Base-by-base conservation (phyloP, 2,797 vertebrate species). In the Spatula versicolor region DNA sequence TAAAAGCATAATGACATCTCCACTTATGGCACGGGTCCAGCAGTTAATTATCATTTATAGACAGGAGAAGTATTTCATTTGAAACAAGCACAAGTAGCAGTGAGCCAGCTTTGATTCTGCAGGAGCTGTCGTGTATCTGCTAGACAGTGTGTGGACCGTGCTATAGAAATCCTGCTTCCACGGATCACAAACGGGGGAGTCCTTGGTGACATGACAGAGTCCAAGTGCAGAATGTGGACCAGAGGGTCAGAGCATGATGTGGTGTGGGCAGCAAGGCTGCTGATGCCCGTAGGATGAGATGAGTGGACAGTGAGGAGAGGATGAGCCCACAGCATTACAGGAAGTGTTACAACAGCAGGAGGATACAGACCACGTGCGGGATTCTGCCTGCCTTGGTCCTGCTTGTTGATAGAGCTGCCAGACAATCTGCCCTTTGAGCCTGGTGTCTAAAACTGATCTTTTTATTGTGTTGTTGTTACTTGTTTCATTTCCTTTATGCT, bases 111-210 rank as follows among this genome's bases (percentile, higher is more conserved):
- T 4, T 6, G 85, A n/a, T 35, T 48, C 59, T 15, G 23, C 76
- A 79, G 89, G 94, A 94, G 66, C n/a, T 69, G 78, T 25, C 39
- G 6, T 31, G 21, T 20, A 52, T 26, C 52, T 52, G 63, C 39
- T 69, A 0, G 37, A 26, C 45, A 3, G 48, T 12, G 2, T 3
- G 41, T 33, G n/a, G 9, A 2, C 6, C 7, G 78, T 6, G 25
- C 37, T 63, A 2, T 26, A 17, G 46, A 23, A 66, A 55, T 23
- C 14, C 25, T 56, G 8, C 30, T 83, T 58, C 46, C 14, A 23
- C 1, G 6, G n/a, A 7, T 46, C 58, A 8, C 16, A 11, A 13
- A 45, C 23, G 66, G 22, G 43, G 2, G 16, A 62, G 30, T 22
- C 58, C 16, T 20, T 23, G 48, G 33, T 69, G 25, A 41, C 10